phyloP scores from a whole-genome alignment of 2,113 vertebrate species.

The Murina feae region DNA sequence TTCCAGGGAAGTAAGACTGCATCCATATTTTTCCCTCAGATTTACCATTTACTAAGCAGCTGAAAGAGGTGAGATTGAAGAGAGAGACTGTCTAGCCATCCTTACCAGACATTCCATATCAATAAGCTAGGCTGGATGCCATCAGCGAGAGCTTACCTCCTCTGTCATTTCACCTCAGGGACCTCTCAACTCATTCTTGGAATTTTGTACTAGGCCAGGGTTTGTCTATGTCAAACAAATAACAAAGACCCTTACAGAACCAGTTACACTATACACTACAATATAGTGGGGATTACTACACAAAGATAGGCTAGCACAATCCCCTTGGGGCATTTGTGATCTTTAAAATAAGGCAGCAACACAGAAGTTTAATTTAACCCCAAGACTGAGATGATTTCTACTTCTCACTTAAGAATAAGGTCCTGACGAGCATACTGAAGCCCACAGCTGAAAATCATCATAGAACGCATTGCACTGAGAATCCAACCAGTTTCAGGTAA shows the following conservation, averaged over 20 bases:
- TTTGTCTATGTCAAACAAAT: background rate
- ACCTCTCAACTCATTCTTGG: background rate
- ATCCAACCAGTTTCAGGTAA: background rate
- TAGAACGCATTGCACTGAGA: background rate
- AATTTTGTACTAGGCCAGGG: background rate
- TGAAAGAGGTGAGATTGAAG: constrained; percentile 9
- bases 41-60: constrained; percentile 15
- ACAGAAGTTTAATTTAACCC: background rate
- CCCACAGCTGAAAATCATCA: background rate
- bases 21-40: background rate
- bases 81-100: background rate
- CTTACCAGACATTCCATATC: background rate
- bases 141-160: background rate
- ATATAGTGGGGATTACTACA: background rate
- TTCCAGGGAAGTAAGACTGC: background rate
- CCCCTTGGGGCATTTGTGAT: background rate
- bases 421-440: background rate
- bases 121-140: background rate
- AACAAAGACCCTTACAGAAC: background rate
- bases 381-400: background rate
- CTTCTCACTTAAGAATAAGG: background rate
- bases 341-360: constrained; percentile 1
- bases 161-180: background rate
- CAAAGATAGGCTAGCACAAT: background rate
- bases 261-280: background rate